Evolutionary conservation across 92 coral and sea anemone species (phyloP).

Genomic region (Metridium senile): DNA sequence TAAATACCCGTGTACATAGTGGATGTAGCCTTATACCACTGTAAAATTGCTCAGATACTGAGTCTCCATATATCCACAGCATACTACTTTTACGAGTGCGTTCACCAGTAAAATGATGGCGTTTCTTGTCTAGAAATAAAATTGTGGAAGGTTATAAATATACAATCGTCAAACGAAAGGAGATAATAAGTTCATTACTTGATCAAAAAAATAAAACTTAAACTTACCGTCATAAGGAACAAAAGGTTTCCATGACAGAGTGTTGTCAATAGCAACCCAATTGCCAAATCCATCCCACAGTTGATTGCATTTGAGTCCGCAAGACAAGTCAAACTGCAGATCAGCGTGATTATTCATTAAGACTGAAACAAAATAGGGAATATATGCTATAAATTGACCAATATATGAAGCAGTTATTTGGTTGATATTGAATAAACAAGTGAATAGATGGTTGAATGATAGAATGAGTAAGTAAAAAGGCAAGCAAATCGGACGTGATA

Average conservation of each 20-base stretch:
- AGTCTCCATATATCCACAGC: conserved; percentile 94
- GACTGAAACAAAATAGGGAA: conserved; percentile 28
- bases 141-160: too few species aligned
- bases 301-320: conserved; percentile 76
- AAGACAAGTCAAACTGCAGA: conserved; percentile 54
- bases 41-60: conserved; percentile 85
- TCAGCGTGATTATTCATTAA: conserved; percentile 18
- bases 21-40: conserved; percentile 73
- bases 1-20: conserved; percentile 75
- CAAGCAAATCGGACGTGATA: too few species aligned
- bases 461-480: too few species aligned
- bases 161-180: too few species aligned
- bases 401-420: too few species aligned
- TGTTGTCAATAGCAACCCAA: conserved; percentile 60
- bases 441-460: too few species aligned
- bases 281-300: conserved; percentile 97
- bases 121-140: conserved; percentile 49
- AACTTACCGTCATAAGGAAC: conserved; percentile 57
- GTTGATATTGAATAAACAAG: too few species aligned
- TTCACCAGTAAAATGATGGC: conserved; percentile 14
- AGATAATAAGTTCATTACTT: too few species aligned
- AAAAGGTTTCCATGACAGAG: conserved; percentile 78
- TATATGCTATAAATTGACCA: too few species aligned
- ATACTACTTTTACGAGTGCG: conserved; percentile 69
- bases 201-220: too few species aligned